A percentile compares a stretch with the other conserved stretches of the same genome.
These are phyloP conservation scores for Seira ritae DNA, from an alignment of 2,888 invertebrate genomes.

Conservation along the genomic window DNA sequence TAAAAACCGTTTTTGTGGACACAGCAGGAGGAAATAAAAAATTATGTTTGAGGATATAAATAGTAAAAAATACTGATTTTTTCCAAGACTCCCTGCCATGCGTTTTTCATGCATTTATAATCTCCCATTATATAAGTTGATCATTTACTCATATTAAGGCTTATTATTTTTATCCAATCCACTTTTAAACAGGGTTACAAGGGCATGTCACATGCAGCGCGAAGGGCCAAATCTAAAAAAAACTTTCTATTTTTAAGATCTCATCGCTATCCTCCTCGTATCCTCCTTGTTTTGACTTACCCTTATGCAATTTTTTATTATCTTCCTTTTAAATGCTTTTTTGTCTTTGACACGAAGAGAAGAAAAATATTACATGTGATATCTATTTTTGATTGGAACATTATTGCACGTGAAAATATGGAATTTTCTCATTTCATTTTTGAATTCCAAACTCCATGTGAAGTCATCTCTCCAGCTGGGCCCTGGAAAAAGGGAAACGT, in stretches of 20 bases:
- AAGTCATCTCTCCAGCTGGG: constrained; percentile 66
- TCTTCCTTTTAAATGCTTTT: constrained; percentile 52
- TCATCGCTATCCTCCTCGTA: background rate
- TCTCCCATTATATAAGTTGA: constrained; percentile 52
- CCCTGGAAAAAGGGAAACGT: constrained; percentile 39
- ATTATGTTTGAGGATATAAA: background rate
- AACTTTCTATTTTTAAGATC: constrained; percentile 53
- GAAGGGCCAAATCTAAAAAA: constrained; percentile 16
- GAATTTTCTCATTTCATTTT: constrained; percentile 74
- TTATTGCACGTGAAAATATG: constrained; percentile 35
- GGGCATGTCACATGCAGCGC: constrained; percentile 50
- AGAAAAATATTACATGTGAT: constrained; percentile 36
- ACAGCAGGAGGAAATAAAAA: constrained; percentile 71
- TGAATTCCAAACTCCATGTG: constrained; percentile 74
- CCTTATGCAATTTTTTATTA: constrained; percentile 41
- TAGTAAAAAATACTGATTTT: background rate
- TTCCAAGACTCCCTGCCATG: constrained; percentile 72
- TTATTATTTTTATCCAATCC: constrained; percentile 62
- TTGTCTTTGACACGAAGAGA: constrained; percentile 54
- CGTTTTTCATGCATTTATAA: constrained; percentile 74
- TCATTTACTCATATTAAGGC: constrained; percentile 39
- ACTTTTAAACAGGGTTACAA: constrained; percentile 47
- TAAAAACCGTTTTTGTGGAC: constrained; percentile 67
- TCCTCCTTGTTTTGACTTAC: constrained; percentile 18
- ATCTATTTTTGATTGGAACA: constrained; percentile 54